Percentiles rank a stretch among this genome's conserved stretches.
These are phyloP conservation scores for Drosophila hawaiiensis DNA, from an alignment of 2,888 invertebrate species.

Conservation along the genomic window DNA sequence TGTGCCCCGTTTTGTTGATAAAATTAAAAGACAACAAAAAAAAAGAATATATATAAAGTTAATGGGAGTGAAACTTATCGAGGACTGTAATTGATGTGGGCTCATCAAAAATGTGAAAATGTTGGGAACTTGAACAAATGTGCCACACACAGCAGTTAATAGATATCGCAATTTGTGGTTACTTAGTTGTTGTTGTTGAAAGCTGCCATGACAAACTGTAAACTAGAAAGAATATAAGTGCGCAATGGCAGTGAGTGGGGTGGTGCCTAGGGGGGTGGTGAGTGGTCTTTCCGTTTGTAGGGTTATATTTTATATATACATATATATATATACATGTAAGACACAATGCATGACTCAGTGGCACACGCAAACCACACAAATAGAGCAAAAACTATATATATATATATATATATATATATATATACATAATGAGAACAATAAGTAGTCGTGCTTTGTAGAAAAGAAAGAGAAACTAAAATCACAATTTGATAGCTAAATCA, in stretches of 20 bases:
- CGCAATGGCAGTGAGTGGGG: not conserved
- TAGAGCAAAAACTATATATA: not conserved
- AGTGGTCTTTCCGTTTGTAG: not conserved
- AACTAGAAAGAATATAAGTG: conserved; percentile 14
- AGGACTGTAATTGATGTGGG: conserved; percentile 51
- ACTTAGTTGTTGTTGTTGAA: not conserved
- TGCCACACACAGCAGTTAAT: conserved; percentile 21
- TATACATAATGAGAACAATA: not conserved
- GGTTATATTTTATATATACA: not conserved
- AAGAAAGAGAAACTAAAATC: not conserved
- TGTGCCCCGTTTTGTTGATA: conserved; percentile 30
- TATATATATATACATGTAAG: not conserved
- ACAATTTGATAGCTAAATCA: not conserved
- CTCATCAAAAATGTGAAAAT: conserved; percentile 53
- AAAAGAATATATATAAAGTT: conserved; percentile 15
- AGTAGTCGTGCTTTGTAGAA: not conserved
- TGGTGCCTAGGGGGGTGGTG: not conserved
- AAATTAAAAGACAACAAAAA: conserved; percentile 23
- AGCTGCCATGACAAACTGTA: conserved; percentile 33
- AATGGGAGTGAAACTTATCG: conserved; percentile 48
- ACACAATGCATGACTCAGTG: conserved; percentile 15
- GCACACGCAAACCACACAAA: conserved; percentile 18
- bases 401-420: not conserved
- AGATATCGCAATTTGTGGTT: conserved; percentile 40
- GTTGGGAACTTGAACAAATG: conserved; percentile 53